Conservation (phyloP, 2,797 vertebrate genomes). For the Gobio occitaniae region DNA sequence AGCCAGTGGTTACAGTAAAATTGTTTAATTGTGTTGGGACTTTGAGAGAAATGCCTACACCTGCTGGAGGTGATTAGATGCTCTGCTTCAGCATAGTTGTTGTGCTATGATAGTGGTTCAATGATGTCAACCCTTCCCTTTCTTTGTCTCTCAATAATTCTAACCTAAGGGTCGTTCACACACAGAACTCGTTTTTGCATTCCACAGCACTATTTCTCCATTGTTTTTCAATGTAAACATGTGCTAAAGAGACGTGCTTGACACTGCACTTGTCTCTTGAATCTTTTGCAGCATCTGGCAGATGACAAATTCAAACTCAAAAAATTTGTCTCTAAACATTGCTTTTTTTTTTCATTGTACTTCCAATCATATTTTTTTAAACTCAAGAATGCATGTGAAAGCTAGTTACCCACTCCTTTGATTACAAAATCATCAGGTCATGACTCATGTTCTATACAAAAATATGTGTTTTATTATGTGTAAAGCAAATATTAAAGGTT, state of each 20-base stretch:
- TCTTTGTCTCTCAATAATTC: not conserved
- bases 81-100: not conserved
- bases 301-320: too few species aligned
- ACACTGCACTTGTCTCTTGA: not conserved
- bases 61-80: not conserved
- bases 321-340: too few species aligned
- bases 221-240: not conserved
- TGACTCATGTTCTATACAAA: not conserved
- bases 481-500: not conserved
- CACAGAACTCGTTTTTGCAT: not conserved
- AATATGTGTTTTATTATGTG: not conserved
- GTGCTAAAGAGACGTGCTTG: not conserved
- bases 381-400: not conserved
- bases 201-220: not conserved
- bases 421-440: not conserved
- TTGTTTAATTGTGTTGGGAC: conserved; percentile 20
- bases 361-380: not conserved
- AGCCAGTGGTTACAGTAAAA: conserved; percentile 28
- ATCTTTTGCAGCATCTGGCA: not conserved
- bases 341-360: not conserved
- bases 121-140: not conserved
- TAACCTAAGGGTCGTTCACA: not conserved
- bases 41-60: not conserved
- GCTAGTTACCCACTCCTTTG: not conserved
- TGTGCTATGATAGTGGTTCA: not conserved